Conservation (phyloP, 2,113 vertebrate genomes). For the Spheniscus mendiculus region DNA sequence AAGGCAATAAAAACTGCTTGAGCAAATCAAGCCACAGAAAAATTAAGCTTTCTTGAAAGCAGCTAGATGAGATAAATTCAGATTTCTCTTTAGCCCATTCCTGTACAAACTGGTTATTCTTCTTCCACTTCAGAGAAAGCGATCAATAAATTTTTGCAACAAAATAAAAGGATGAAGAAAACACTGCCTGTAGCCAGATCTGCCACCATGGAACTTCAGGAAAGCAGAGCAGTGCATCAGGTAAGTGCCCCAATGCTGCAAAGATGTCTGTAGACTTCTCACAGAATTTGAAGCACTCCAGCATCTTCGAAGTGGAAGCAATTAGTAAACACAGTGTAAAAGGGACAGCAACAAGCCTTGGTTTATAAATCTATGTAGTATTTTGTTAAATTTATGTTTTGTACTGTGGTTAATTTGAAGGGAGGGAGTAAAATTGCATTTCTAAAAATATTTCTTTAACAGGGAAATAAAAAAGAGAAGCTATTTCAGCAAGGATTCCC, state of each 20-base stretch:
- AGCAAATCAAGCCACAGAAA: neutral
- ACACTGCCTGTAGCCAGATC: neutral
- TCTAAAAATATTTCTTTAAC: neutral
- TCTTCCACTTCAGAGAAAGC: neutral
- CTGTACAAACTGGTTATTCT: neutral
- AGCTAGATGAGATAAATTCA: neutral
- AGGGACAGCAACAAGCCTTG: neutral
- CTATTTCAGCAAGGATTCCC: neutral
- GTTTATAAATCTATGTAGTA: neutral
- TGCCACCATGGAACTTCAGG: neutral
- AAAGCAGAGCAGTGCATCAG: neutral
- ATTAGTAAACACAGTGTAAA: neutral
- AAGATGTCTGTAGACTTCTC: neutral
- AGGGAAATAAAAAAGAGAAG: neutral
- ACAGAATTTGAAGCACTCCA: neutral
- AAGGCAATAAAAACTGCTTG: neutral
- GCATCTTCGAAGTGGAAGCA: neutral
- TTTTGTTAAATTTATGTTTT: neutral
- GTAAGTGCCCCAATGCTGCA: neutral
- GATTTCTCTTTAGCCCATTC: neutral
- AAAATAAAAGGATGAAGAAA: neutral
- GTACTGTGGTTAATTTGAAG: neutral
- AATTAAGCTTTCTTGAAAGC: neutral
- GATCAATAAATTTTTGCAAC: neutral
- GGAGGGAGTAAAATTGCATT: neutral